These are phyloP conservation scores for Zaprionus taronus DNA, from an alignment of 1,140 invertebrate species.

Conservation along the genomic window DNA sequence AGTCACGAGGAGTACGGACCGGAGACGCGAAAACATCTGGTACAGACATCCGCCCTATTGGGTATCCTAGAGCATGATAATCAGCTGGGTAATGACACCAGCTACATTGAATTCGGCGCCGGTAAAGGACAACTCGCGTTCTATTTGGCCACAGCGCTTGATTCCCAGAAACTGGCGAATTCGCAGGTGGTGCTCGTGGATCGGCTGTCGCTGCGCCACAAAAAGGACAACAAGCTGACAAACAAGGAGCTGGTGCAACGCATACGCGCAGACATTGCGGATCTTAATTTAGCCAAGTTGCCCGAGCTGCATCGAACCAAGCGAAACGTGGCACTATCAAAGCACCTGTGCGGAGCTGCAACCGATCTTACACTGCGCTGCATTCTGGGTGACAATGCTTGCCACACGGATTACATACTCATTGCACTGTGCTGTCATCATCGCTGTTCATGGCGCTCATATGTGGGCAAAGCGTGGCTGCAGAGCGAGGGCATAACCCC, in stretches of 20 bases:
- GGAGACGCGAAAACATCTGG: conserved; percentile 88
- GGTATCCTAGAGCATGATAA: conserved; percentile 86
- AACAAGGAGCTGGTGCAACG: conserved; percentile 86
- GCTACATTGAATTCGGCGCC: conserved; percentile 94
- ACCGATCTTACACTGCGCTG: conserved; percentile 91
- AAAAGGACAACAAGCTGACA: conserved; percentile 90
- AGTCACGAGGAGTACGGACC: conserved; percentile 87
- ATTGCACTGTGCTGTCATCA: conserved; percentile 96
- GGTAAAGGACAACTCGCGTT: conserved; percentile 93
- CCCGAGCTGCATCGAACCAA: conserved; percentile 84
- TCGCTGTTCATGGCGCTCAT: conserved; percentile 89
- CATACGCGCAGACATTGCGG: conserved; percentile 90
- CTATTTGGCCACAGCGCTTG: conserved; percentile 88
- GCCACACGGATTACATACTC: conserved; percentile 87
- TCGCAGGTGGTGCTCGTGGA: conserved; percentile 90
- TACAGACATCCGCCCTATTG: conserved; percentile 89
- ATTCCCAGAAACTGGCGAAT: conserved; percentile 78
- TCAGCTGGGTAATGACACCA: conserved; percentile 86
- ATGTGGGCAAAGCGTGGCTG: conserved; percentile 88
- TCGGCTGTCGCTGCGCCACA: conserved; percentile 91
- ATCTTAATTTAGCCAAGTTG: conserved; percentile 88
- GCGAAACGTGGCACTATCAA: conserved; percentile 90
- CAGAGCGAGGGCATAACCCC: conserved; percentile 86
- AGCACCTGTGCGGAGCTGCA: conserved; percentile 94
- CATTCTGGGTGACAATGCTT: conserved; percentile 65